These are phyloP conservation scores for Sebastes taczanowskii DNA, from an alignment of 2,797 vertebrate species.

Conservation along the genomic window DNA sequence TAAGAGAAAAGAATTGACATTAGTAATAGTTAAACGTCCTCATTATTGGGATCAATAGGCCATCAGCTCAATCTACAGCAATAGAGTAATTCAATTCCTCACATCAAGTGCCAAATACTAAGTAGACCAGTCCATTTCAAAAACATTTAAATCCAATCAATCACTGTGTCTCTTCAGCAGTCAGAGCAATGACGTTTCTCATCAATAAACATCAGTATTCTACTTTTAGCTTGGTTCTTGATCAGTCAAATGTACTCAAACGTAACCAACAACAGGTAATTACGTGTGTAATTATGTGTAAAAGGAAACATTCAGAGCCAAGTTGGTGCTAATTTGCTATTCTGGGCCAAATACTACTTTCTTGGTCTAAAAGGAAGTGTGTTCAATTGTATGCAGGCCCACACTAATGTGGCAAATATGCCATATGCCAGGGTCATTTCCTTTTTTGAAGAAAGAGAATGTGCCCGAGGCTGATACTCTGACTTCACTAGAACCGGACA, in stretches of 20 bases:
- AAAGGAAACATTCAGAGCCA: conserved; percentile 32
- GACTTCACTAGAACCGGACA: conserved; percentile 57
- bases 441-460: conserved; percentile 56
- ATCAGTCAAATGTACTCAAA: conserved; percentile 6
- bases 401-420: conserved; percentile 61
- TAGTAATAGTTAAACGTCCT: not conserved
- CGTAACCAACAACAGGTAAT: not conserved
- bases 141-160: not conserved
- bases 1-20: not conserved
- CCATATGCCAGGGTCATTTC: conserved; percentile 61
- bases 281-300: not conserved
- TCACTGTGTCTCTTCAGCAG: not conserved
- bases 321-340: conserved; percentile 19
- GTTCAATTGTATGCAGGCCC: conserved; percentile 39
- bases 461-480: conserved; percentile 58
- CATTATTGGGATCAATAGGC: not conserved
- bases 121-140: not conserved
- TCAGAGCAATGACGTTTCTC: not conserved
- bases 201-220: not conserved
- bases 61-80: not conserved
- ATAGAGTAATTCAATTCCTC: not conserved
- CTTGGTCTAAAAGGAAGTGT: conserved; percentile 18
- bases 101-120: not conserved
- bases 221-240: not conserved
- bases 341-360: conserved; percentile 35